Percentiles rank a stretch among this genome's conserved stretches.
phyloP scores from a whole-genome alignment of 2,888 invertebrate genomes.

The Acronicta psi region DNA sequence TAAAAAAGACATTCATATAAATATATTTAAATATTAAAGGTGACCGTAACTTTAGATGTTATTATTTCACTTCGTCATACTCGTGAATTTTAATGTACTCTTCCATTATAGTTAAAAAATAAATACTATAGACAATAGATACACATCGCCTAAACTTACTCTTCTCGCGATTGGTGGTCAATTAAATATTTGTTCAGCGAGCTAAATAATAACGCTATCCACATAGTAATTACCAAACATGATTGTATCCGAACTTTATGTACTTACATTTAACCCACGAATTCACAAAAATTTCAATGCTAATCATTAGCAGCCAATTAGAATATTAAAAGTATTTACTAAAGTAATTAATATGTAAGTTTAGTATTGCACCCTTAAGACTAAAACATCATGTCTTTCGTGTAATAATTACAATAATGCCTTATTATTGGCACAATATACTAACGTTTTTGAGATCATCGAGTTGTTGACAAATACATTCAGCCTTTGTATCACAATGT shows the following conservation, averaged over 20 bases:
- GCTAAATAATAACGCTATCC: slow-evolving; percentile 2
- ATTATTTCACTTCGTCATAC: slow-evolving; percentile 11
- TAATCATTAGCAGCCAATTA: slow-evolving; percentile 6
- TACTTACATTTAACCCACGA: slow-evolving; percentile 26
- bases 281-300: slow-evolving; percentile 20
- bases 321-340: slow-evolving; percentile 32
- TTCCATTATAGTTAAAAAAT: neutral
- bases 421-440: slow-evolving; percentile 23
- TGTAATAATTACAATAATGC: slow-evolving; percentile 19
- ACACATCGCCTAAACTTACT: slow-evolving; percentile 8
- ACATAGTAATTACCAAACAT: slow-evolving; percentile 17
- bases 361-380: slow-evolving; percentile 56
- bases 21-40: slow-evolving; percentile 23
- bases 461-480: slow-evolving; percentile 59
- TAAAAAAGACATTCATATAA: slow-evolving; percentile 23
- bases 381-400: slow-evolving; percentile 48
- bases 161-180: neutral
- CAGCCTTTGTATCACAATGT: slow-evolving; percentile 50
- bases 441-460: slow-evolving; percentile 55
- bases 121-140: slow-evolving; percentile 7
- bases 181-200: neutral
- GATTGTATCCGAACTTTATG: slow-evolving; percentile 12
- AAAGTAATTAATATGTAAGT: slow-evolving; percentile 28
- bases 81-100: slow-evolving; percentile 1
- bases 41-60: slow-evolving; percentile 10